Base-by-base conservation (phyloP, 2,113 vertebrate genomes). In the Balaenoptera acutorostrata region DNA sequence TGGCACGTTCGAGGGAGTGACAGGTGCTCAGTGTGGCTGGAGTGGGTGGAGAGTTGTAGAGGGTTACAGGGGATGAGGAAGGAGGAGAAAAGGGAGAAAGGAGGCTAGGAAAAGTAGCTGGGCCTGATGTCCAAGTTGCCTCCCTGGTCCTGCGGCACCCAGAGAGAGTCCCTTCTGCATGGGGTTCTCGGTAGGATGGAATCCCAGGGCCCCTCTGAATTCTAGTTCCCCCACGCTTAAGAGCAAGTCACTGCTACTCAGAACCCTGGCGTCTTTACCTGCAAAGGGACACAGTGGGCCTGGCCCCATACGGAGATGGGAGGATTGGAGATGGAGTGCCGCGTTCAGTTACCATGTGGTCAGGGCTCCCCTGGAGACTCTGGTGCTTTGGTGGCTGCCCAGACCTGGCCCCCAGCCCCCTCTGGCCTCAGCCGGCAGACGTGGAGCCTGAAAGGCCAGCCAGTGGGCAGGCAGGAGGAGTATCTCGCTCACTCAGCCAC, bases 261-360 rank as follows among this genome's bases (percentile, higher is more conserved):
- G 64, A 74, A 64, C 46, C 31, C 63, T 15, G 23, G 44, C 3
- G 5, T 52, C 46, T 61, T 81, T 41, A 23, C 46, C 52, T 93
- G 1, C 23, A 31, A 20, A 84, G 39, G 84, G 25, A 57, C 20
- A 2, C 2, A 17, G 27, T 8, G 63, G 88, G 36, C 31, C 41
- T 95, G 13, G 72, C 41, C 31, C 3, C 23, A 6, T 21, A 17
- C 12, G 8, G 33, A n/a, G 55, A 33, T 33, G 4, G 68, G 41
- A 33, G 57, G 20, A 8, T 15, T 69, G 39, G n/a, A 72, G n/a
- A 57, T 17, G 3, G 9, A 29, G 9, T 2, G 1, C 36, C 3
- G 0, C 5, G 21, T 25, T 93, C 8, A 17, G 17, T 9, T 39
- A 1, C 31, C 8, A 0, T 33, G 27, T 8, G 20, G 46, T 63